These are phyloP conservation scores for Uropsilus gracilis DNA, from an alignment of 2,113 vertebrate genomes.

Conservation along the genomic window DNA sequence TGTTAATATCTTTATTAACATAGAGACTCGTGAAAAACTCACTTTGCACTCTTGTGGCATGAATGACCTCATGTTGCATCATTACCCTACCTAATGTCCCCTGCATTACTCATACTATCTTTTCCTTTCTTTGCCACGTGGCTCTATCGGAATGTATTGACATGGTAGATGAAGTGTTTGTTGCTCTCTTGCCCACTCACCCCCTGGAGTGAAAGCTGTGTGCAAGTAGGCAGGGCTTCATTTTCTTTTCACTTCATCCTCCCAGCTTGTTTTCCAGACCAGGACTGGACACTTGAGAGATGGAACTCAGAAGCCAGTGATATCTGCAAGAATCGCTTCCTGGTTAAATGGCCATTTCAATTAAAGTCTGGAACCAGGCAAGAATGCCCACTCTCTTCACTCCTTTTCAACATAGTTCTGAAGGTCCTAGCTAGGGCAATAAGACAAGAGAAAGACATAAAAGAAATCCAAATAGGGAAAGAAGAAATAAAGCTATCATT, in stretches of 20 bases:
- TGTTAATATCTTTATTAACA: neutral
- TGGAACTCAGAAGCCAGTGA: neutral
- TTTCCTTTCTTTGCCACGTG: neutral
- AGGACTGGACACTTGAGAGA: neutral
- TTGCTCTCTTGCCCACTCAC: neutral
- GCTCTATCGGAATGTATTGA: neutral
- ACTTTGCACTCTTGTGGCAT: neutral
- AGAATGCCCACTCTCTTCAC: too few relatives aligned
- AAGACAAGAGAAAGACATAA: too few relatives aligned
- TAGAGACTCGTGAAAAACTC: neutral
- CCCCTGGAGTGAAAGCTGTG: neutral
- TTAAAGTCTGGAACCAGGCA: too few relatives aligned
- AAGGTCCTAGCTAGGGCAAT: too few relatives aligned
- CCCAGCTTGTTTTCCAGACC: neutral
- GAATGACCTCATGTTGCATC: neutral
- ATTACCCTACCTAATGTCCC: rapidly evolving
- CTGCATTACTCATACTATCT: rapidly evolving
- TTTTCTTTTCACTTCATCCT: neutral
- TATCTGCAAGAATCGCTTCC: neutral
- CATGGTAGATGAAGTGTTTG: neutral
- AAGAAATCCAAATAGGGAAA: too few relatives aligned
- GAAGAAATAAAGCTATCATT: too few relatives aligned
- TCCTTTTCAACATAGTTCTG: too few relatives aligned
- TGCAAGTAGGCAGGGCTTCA: neutral
- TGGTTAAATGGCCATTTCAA: neutral